A percentile compares a stretch with the other conserved stretches of the same genome.
These are phyloP conservation scores for Antechinus stuartii DNA, from an alignment of 2,113 vertebrate species.

Conservation along the genomic window DNA sequence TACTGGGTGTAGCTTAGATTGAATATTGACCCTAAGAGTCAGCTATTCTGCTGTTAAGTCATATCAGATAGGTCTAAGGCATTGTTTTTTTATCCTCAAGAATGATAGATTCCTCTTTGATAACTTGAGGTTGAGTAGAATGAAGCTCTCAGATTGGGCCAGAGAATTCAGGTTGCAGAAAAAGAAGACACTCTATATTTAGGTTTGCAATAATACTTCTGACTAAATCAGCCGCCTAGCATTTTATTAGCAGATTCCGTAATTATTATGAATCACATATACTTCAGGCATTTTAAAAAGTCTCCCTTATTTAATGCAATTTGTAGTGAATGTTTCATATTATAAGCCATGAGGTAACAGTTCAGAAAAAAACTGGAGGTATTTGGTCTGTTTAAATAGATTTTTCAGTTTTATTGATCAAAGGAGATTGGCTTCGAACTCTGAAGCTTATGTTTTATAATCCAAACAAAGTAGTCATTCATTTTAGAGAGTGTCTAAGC, in stretches of 20 bases:
- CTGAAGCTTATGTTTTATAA: conserved; percentile 70
- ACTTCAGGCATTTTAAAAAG: conserved; percentile 44
- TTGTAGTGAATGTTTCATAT: conserved; percentile 53
- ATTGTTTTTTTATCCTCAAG: conserved; percentile 22
- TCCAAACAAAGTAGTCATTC: conserved; percentile 69
- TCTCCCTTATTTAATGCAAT: conserved; percentile 66
- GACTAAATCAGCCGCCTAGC: conserved; percentile 53
- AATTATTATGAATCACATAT: conserved; percentile 65
- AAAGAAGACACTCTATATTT: conserved; percentile 33
- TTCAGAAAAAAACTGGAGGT: conserved; percentile 45
- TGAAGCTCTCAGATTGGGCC: conserved; percentile 10
- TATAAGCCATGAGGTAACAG: conserved; percentile 64
- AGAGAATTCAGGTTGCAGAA: conserved; percentile 1
- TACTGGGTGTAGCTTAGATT: neutral
- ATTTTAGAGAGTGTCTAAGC: conserved; percentile 71
- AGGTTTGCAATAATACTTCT: conserved; percentile 66
- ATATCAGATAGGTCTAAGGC: neutral
- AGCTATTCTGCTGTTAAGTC: neutral
- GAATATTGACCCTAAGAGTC: neutral
- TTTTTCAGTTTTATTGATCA: conserved; percentile 75
- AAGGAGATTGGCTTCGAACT: conserved; percentile 70
- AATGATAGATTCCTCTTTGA: conserved; percentile 2
- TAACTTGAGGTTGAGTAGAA: conserved; percentile 12
- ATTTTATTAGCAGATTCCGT: conserved; percentile 69
- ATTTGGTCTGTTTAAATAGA: conserved; percentile 59